Percentiles rank a stretch among this genome's conserved stretches.
Evolutionary conservation across 92 coral and sea anemone genomes (phyloP).

Genomic region (Pocillopora grandis): DNA sequence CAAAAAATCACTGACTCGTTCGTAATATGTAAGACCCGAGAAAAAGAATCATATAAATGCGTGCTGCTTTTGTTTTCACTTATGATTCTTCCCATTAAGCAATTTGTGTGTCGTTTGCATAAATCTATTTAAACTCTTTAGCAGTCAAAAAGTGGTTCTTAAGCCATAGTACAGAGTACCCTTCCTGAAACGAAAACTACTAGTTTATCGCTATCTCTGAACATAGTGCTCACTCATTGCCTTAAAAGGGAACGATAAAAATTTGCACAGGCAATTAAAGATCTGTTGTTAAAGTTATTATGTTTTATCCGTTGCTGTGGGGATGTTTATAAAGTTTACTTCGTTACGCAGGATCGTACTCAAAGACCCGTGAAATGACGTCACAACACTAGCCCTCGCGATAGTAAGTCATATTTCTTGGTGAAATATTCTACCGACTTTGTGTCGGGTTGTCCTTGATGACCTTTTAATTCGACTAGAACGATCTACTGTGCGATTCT

Average conservation of each 20-base stretch:
- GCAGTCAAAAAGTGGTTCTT: no score
- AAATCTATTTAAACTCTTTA: no score
- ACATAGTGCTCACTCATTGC: no score
- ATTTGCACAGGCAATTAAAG: not conserved
- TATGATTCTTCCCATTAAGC: no score
- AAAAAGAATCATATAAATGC: no score
- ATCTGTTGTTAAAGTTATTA: conserved; percentile 5
- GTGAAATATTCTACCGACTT: not conserved
- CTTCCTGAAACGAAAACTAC: no score
- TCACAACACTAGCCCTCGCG: conserved; percentile 28
- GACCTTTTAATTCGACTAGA: not conserved
- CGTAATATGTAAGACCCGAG: no score
- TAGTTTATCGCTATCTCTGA: no score
- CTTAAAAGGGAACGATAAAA: not conserved
- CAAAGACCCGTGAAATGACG: conserved; percentile 53
- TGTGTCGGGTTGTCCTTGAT: not conserved
- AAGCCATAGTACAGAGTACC: no score
- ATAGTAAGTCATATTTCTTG: conserved; percentile 39
- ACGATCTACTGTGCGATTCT: not conserved
- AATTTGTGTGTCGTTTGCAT: no score
- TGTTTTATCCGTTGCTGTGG: conserved; percentile 42
- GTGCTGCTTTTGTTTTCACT: no score
- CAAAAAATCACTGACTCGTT: no score
- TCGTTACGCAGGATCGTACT: conserved; percentile 58
- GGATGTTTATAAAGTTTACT: conserved; percentile 32